Conservation (phyloP, 2,113 vertebrate genomes). For the Lota lota region DNA sequence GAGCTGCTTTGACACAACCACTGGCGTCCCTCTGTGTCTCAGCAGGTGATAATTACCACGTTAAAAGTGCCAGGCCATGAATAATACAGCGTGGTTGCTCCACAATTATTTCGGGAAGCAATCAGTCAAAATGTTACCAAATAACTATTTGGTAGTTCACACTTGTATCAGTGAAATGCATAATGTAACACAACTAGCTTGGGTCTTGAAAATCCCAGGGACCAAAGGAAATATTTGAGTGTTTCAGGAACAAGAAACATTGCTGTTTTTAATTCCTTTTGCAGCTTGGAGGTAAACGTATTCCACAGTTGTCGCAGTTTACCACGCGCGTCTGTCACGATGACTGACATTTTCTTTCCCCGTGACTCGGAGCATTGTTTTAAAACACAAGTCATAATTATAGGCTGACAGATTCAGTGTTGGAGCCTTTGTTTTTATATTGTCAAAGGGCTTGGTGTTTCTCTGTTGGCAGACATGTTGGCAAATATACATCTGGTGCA, state of each 20-base stretch:
- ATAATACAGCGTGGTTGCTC: conserved; percentile 72
- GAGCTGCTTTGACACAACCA: conserved; percentile 59
- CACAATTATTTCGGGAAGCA: conserved; percentile 73
- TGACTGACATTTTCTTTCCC: background rate
- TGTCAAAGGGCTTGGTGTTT: background rate
- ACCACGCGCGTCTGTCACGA: background rate
- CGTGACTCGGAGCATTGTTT: too few relatives aligned
- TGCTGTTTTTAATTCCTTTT: background rate
- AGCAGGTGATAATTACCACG: conserved; percentile 73
- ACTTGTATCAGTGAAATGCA: conserved; percentile 54
- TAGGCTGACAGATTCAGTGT: too few relatives aligned
- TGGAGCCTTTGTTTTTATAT: too few relatives aligned
- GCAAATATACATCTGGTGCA: conserved; percentile 84
- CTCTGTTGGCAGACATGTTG: conserved; percentile 69
- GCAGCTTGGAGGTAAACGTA: background rate
- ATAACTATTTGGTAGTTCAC: conserved; percentile 71
- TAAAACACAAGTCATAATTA: too few relatives aligned
- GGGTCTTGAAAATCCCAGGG: background rate
- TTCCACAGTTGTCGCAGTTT: conserved; percentile 26
- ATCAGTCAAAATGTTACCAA: conserved; percentile 76
- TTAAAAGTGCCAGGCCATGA: conserved; percentile 72
- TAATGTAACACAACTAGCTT: conserved; percentile 36
- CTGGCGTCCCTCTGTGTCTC: conserved; percentile 55
- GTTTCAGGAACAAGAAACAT: conserved; percentile 13
- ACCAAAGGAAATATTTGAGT: conserved; percentile 34